Percentiles rank a stretch among this genome's conserved stretches.
Evolutionary conservation across 64 coral and sea anemone genomes (phyloP).

Genomic region (Anthopleura sola): DNA sequence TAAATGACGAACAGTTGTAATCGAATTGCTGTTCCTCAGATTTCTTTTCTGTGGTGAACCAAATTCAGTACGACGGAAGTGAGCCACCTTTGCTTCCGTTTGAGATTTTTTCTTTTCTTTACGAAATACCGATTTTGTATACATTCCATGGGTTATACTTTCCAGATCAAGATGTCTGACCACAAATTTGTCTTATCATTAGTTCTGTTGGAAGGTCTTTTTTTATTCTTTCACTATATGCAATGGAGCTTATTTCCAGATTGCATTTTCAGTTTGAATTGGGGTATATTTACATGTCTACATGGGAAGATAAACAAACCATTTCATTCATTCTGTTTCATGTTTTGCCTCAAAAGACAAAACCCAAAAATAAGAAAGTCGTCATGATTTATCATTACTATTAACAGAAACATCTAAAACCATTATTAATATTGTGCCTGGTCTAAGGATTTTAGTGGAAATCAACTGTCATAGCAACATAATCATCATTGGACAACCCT

Average conservation of each 20-base stretch:
- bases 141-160: background rate
- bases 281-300: background rate
- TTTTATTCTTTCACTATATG: background rate
- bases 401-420: background rate
- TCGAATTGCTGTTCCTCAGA: background rate
- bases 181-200: background rate
- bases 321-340: background rate
- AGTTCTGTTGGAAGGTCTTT: background rate
- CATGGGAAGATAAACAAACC: background rate
- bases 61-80: constrained; percentile 17
- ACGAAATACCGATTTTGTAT: background rate
- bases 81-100: constrained; percentile 1
- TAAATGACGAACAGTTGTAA: constrained; percentile 8
- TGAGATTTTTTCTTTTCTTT: background rate
- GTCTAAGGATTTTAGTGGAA: background rate
- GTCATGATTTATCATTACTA: background rate
- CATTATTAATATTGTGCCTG: background rate
- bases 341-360: background rate
- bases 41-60: background rate
- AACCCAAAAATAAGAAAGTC: background rate
- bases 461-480: background rate
- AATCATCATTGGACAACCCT: background rate
- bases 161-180: constrained; percentile 6
- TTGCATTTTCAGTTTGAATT: background rate
- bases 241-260: background rate